Base-by-base conservation (phyloP, 1,140 invertebrate genomes). In the Dreissena rostriformis region DNA sequence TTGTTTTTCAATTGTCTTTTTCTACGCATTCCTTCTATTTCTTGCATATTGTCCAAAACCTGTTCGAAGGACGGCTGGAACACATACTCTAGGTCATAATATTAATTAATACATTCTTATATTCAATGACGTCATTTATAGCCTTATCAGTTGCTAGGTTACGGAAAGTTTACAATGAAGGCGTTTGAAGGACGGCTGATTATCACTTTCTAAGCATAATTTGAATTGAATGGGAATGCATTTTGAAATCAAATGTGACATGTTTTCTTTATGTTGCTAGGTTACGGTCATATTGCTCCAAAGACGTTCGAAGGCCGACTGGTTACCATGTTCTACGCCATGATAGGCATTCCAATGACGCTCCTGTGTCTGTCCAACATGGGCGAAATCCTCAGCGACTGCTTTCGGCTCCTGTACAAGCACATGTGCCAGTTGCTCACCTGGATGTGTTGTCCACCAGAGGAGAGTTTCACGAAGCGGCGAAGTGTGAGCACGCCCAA, bases 331-430 rank as follows among this genome's bases (percentile, higher is more conserved):
- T 93, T 97, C 15, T 98, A 98, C 92, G 97, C 97, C 0, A 94
- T 96, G 88, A 93, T 99, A 80, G 98, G 97, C 0, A 97, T 98
- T 51, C 97, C 97, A 1, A 92, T 98, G 63, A 97, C 97, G 94
- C 94, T 98, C 61, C 95, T 98, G 65, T 98, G 97, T 92, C 94
- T 98, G 66, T 97, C 97, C 6, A 97, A 97, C 88, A 95, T 98
- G 71, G 97, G 97, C 1, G 79, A 72, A 15, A 88, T 88, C 28
- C 77, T 91, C n/a, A 88, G 89, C 24, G 86, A 88, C 22, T 82
- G 80, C 19, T 89, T 91, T 74, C 88, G 90, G 12, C 84, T 89
- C 19, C 77, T 91, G 28, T 91, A 91, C 83, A 90, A 90, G 53
- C 79, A 87, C 24, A 76, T 84, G 55, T 91, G 90, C 65, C 85